Evolutionary conservation across 30 jellyfish, hydroid and myxozoan species (phyloP).

Genomic region (Aurelia sp.): DNA sequence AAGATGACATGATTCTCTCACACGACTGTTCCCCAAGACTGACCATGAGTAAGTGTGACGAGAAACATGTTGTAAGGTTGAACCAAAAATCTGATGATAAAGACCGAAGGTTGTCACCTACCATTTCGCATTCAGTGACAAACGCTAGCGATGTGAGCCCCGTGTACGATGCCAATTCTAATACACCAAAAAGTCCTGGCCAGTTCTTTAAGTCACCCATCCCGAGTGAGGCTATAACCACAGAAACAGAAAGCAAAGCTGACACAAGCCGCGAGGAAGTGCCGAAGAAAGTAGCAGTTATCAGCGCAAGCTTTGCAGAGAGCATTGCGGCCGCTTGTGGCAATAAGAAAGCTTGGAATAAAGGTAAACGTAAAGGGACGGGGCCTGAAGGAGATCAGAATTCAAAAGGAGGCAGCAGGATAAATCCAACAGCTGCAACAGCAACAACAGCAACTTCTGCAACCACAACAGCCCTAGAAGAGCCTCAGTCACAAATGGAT

Average conservation of each 20-base stretch:
- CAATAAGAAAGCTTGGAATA: slow-evolving; percentile 42
- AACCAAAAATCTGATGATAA: too few relatives aligned
- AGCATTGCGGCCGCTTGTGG: slow-evolving; percentile 82
- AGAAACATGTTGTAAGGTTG: too few relatives aligned
- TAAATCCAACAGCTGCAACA: neutral
- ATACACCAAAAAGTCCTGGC: too few relatives aligned
- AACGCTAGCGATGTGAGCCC: too few relatives aligned
- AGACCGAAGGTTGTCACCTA: too few relatives aligned
- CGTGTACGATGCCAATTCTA: too few relatives aligned
- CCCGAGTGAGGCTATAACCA: neutral
- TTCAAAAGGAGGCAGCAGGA: neutral
- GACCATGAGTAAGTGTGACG: too few relatives aligned
- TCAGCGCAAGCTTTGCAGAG: slow-evolving; percentile 70
- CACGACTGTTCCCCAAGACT: too few relatives aligned
- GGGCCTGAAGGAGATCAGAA: neutral
- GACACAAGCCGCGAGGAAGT: neutral
- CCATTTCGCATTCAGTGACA: too few relatives aligned
- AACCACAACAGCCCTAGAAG: neutral
- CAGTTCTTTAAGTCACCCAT: too few relatives aligned
- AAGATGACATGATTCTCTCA: too few relatives aligned
- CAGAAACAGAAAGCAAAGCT: neutral
- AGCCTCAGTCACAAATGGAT: neutral
- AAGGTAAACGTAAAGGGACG: neutral
- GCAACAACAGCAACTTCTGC: neutral
- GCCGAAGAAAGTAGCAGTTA: slow-evolving; percentile 5